Conservation (phyloP, 2,888 invertebrate species). For the Andrena fulva region DNA sequence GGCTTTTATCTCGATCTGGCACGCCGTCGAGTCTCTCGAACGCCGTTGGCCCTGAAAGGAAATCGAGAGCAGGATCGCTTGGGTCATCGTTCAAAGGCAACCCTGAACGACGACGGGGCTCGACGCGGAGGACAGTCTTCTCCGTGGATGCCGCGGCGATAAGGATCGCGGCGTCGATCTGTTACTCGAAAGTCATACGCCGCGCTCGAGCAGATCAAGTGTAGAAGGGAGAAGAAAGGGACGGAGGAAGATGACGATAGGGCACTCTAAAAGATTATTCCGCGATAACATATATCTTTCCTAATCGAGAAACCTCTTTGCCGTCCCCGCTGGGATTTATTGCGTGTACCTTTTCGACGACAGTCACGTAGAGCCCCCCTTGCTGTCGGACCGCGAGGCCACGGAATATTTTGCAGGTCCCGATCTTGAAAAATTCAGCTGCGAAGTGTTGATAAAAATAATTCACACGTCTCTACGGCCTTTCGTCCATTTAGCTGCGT, state of each 20-base stretch:
- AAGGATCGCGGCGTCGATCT: slow-evolving; percentile 40
- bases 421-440: too few relatives aligned
- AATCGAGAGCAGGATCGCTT: slow-evolving; percentile 28
- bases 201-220: slow-evolving; percentile 14
- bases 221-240: slow-evolving; percentile 1
- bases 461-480: too few relatives aligned
- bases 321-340: slow-evolving; percentile 19
- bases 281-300: slow-evolving; percentile 32
- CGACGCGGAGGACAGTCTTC: slow-evolving; percentile 18
- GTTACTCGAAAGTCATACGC: slow-evolving; percentile 41
- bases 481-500: too few relatives aligned
- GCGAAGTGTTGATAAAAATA: too few relatives aligned
- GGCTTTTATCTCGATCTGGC: too few relatives aligned
- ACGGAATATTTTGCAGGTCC: too few relatives aligned
- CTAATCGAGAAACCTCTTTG: slow-evolving; percentile 32
- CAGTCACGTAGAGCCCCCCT: neutral
- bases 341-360: neutral
- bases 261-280: slow-evolving; percentile 39
- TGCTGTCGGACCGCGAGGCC: too few relatives aligned
- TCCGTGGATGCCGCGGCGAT: slow-evolving; percentile 5
- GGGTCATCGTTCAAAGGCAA: slow-evolving; percentile 57
- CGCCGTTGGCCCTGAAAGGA: slow-evolving; percentile 24
- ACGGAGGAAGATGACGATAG: slow-evolving; percentile 47
- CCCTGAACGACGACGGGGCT: slow-evolving; percentile 24
- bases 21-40: neutral